Base-by-base conservation (phyloP, 2,113 vertebrate species). In the Notechis scutatus region DNA sequence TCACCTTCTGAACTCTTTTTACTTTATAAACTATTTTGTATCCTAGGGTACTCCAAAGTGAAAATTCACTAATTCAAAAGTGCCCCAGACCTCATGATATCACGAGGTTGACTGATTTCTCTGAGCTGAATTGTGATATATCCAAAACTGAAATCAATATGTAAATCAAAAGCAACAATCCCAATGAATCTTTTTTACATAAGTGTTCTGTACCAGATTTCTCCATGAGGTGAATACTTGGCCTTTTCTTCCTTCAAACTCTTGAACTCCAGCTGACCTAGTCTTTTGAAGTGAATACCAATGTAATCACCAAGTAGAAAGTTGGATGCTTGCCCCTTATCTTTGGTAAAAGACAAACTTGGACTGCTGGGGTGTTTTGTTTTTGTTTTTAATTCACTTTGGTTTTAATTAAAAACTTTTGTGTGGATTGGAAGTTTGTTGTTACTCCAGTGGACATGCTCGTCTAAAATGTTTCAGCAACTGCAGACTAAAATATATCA, bases 1-100 rank as follows among this genome's bases (percentile, higher is more conserved):
- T 94, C 56, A 96, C 94, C 88, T 93, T 95, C 90, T 81, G 90
- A 42, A 42, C 74, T 29, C 24, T 29, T 87, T 87, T 54, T 20
- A 14, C 42, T 18, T 57, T 55, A 59, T 42, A 86, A 74, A 55
- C 20, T 20, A 34, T 93, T 90, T 92, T 90, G 95, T 34, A 34
- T 5, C 29, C 29, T n/a, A 34, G 64, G 5, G 5, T 34, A 74
- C n/a, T 74, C n/a, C 64, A n/a, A 34, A 18, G 2, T 34, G 14
- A 74, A 74, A 74, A 74, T 74, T 34, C 64, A 18, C 64, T 5
- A 18, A 74, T 74, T 74, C 64, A 74, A 74, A 34, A 74, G 14
- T 34, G 34, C 1, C n/a, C n/a, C n/a, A 34, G 64, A n/a, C 14
- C n/a, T 74, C 64, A 74, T 69, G 61, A 69, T 69, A n/a, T 69